Evolutionary conservation across 2,888 invertebrate genomes (phyloP).

Genomic region (Eristalis tenax): DNA sequence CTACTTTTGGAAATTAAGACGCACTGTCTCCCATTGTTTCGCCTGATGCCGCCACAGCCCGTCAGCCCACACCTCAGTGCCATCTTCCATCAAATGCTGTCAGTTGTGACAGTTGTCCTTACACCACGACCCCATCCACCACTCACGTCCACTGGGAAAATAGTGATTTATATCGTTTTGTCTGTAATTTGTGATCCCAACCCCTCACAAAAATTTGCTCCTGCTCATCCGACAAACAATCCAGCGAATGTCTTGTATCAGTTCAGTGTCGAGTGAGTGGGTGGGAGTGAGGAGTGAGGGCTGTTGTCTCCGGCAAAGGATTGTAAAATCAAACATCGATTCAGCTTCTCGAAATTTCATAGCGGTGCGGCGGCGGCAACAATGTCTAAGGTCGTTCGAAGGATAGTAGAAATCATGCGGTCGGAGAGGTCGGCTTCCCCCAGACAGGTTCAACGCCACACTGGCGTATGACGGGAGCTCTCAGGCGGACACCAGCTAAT

Average conservation of each 20-base stretch:
- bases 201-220: background rate
- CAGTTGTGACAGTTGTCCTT: background rate
- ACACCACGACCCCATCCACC: background rate
- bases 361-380: too few relatives aligned
- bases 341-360: background rate
- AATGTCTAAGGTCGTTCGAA: background rate
- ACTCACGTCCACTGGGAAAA: background rate
- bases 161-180: slow-evolving; percentile 8
- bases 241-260: background rate
- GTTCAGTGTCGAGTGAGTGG: background rate
- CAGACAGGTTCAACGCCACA: slow-evolving; percentile 50
- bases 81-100: background rate
- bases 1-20: slow-evolving; percentile 38
- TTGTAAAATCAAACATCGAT: slow-evolving; percentile 13
- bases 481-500: background rate
- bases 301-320: background rate
- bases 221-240: background rate
- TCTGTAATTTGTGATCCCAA: background rate
- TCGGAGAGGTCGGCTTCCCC: background rate
- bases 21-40: background rate
- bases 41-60: too few relatives aligned
- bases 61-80: too few relatives aligned
- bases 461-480: background rate
- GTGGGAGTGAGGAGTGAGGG: background rate
- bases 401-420: slow-evolving; percentile 7